phyloP scores from a whole-genome alignment of 2,888 invertebrate genomes.

The Netelia melanura region DNA sequence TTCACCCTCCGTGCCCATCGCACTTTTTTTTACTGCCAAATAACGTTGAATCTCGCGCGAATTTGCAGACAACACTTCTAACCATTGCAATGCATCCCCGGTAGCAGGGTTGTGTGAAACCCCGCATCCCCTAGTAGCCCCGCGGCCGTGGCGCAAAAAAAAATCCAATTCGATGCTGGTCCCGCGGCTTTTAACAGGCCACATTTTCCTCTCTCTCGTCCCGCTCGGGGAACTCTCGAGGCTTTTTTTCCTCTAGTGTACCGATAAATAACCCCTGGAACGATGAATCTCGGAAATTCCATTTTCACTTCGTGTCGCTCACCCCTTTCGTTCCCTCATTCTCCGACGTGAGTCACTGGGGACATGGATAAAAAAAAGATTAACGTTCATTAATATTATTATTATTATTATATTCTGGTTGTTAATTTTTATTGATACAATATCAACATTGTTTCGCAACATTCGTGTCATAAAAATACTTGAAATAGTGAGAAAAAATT shows the following conservation, averaged over 20 bases:
- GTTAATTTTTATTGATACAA: too few species aligned
- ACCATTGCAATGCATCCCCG: constrained; percentile 32
- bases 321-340: background rate
- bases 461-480: too few species aligned
- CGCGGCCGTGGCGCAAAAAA: constrained; percentile 68
- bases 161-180: constrained; percentile 77
- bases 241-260: constrained; percentile 70
- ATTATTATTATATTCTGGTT: too few species aligned
- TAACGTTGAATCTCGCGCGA: constrained; percentile 25
- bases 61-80: constrained; percentile 67
- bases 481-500: too few species aligned
- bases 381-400: too few species aligned
- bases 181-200: constrained; percentile 73
- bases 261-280: constrained; percentile 63
- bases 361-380: too few species aligned
- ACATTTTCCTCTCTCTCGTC: constrained; percentile 4
- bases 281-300: constrained; percentile 65
- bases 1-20: background rate
- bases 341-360: background rate
- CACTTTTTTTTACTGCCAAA: constrained; percentile 22
- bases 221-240: constrained; percentile 44
- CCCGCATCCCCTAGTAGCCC: constrained; percentile 50
- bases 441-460: too few species aligned
- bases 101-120: constrained; percentile 43
- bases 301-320: constrained; percentile 48